phyloP scores from a whole-genome alignment of 2,797 vertebrate species.

The Molothrus aeneus region DNA sequence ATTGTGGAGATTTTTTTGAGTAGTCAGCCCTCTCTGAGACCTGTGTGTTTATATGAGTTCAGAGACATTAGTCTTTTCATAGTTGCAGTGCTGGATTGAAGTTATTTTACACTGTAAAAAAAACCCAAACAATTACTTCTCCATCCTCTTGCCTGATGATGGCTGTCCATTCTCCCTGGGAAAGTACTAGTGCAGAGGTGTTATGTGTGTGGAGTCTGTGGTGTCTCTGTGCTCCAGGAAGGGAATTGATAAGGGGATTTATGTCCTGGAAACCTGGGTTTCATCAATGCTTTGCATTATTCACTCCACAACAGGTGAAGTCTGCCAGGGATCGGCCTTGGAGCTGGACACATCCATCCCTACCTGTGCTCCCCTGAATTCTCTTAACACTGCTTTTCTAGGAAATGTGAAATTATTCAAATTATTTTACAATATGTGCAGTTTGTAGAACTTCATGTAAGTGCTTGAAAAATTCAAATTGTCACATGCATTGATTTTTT shows the following conservation, averaged over 20 bases:
- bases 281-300: background rate
- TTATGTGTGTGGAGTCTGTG: background rate
- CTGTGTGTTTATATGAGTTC: background rate
- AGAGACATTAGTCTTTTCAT: background rate
- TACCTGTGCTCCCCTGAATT: background rate
- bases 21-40: background rate
- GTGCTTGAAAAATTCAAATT: background rate
- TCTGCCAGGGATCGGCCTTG: accelerated
- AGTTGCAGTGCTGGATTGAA: background rate
- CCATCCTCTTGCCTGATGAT: background rate
- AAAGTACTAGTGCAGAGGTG: background rate
- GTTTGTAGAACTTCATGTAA: background rate
- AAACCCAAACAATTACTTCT: background rate
- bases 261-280: background rate
- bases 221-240: background rate
- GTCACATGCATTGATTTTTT: background rate
- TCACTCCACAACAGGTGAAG: background rate
- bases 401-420: background rate
- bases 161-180: background rate
- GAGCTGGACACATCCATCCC: background rate
- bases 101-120: background rate
- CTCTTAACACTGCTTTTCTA: background rate
- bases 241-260: background rate
- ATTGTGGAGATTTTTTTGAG: background rate
- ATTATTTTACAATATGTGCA: background rate